Percentiles rank a stretch among this genome's conserved stretches.
Evolutionary conservation across 2,888 invertebrate species (phyloP).

Genomic region (Poecilus cupreus): DNA sequence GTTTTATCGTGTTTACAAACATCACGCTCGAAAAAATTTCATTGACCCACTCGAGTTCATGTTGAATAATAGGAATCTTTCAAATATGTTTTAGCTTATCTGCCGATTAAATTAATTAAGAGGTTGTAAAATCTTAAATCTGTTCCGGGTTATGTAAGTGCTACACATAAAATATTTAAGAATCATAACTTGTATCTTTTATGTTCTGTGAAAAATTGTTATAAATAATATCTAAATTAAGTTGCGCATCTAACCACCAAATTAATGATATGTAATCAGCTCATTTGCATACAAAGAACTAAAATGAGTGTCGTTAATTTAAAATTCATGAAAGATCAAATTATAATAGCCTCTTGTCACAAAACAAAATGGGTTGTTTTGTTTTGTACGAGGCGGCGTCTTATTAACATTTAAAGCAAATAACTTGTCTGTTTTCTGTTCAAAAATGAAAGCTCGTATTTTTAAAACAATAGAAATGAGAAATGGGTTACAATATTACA

Average conservation of each 20-base stretch:
- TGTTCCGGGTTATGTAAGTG: slow-evolving; percentile 34
- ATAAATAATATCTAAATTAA: not conserved
- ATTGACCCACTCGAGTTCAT: slow-evolving; percentile 29
- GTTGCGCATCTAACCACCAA: not conserved
- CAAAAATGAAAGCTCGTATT: not conserved
- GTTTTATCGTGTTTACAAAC: slow-evolving; percentile 17
- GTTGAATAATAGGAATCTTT: slow-evolving; percentile 5
- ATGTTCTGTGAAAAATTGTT: slow-evolving; percentile 5
- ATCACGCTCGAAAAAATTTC: slow-evolving; percentile 2
- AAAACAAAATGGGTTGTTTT: not conserved
- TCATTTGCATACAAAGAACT: slow-evolving; percentile 50
- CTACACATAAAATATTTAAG: not conserved
- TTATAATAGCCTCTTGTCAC: slow-evolving; percentile 25
- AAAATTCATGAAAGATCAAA: slow-evolving; percentile 36
- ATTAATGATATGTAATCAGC: slow-evolving; percentile 7
- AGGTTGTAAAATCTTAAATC: not conserved
- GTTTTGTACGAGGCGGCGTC: not conserved
- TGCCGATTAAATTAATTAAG: slow-evolving; percentile 12
- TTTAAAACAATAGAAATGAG: slow-evolving; percentile 9
- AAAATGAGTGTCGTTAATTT: slow-evolving; percentile 33
- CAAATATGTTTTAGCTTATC: slow-evolving; percentile 23
- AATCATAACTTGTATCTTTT: not conserved
- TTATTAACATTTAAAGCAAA: slow-evolving; percentile 21
- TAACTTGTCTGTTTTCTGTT: not conserved
- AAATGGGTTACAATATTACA: too few species aligned